These are phyloP conservation scores for Pinna nobilis DNA, from an alignment of 1,140 invertebrate species.

Conservation along the genomic window DNA sequence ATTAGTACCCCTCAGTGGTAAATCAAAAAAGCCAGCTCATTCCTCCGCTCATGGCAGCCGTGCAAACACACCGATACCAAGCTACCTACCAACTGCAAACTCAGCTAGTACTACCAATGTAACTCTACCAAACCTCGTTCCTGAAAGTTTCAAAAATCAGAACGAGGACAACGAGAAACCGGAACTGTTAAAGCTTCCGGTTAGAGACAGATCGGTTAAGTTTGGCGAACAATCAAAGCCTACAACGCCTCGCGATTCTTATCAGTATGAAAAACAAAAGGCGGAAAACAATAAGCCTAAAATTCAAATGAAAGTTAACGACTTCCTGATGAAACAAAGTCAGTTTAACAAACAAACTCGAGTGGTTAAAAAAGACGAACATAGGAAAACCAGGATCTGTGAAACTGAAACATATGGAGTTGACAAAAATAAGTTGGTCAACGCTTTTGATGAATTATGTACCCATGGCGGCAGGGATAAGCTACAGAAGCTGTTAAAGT, in stretches of 20 bases:
- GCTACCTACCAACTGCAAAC: slow-evolving; percentile 4
- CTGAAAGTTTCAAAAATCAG: not conserved
- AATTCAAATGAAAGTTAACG: slow-evolving; percentile 12
- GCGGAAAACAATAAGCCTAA: slow-evolving; percentile 1
- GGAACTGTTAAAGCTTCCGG: not conserved
- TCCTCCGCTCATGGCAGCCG: too few relatives aligned
- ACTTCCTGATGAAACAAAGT: slow-evolving; percentile 5
- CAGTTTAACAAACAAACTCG: slow-evolving; percentile 9
- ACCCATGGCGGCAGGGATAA: slow-evolving; percentile 37
- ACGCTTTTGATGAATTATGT: slow-evolving; percentile 50
- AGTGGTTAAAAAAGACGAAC: not conserved
- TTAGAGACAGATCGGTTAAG: not conserved
- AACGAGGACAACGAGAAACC: slow-evolving; percentile 9
- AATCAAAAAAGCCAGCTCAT: too few relatives aligned
- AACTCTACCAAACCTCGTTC: not conserved
- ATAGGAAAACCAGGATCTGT: not conserved
- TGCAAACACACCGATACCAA: slow-evolving; percentile 13
- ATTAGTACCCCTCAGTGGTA: too few relatives aligned
- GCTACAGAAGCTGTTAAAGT: slow-evolving; percentile 43
- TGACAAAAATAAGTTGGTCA: slow-evolving; percentile 26
- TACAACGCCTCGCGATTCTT: not conserved
- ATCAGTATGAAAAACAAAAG: slow-evolving; percentile 4
- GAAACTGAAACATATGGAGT: not conserved
- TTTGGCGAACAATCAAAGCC: not conserved
- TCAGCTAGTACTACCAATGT: too few relatives aligned